Evolutionary conservation across 2,888 invertebrate species (phyloP), one percentile per base, ranked within the genome.

Genomic region (Shargacucullia verbasci): DNA sequence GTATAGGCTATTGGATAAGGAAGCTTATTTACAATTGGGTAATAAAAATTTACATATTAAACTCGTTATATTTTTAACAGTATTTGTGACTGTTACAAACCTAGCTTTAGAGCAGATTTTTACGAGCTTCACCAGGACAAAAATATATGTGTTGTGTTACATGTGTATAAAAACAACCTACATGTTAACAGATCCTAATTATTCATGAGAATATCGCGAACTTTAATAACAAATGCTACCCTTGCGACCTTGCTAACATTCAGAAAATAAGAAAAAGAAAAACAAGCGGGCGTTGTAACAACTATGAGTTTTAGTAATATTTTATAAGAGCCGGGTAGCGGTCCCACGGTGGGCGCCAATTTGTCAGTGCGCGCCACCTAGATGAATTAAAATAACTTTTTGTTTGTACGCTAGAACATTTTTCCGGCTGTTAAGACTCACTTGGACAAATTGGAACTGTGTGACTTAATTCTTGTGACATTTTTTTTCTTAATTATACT

Each of bases 341-440:
- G 54, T 70, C 45, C 69, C 74, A 64, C 40, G 60, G 44, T 59
- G 76, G 73, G 67, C 59, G 66, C 61, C 75, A 69, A 59, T 76
- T 67, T 64, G 63, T 70, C 69, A 64, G 59, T 14, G 13, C 53
- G 37, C 37, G 38, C 53, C 46, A 53, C 48, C 48, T 20, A 63
- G 53, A 69, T 69, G 47, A 73, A 73, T 73, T 70, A 54, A 69
- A 69, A 64, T 49, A 50, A 45, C 52, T 59, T 73, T 64, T 57
- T 48, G 13, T 68, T 56, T 43, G 27, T 43, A 59, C 39, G 48
- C 25, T 6, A 39, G 14, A 46, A 52, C 56, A 49, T 72, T 61
- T 60, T 71, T 53, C 50, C 35, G 27, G 5, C 34, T 53, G 38
- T 53, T 56, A 49, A 43, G 31, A 49, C 46, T 67, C 27, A 56